phyloP scores from a whole-genome alignment of 2,888 invertebrate genomes.

The Euplexia lucipara region DNA sequence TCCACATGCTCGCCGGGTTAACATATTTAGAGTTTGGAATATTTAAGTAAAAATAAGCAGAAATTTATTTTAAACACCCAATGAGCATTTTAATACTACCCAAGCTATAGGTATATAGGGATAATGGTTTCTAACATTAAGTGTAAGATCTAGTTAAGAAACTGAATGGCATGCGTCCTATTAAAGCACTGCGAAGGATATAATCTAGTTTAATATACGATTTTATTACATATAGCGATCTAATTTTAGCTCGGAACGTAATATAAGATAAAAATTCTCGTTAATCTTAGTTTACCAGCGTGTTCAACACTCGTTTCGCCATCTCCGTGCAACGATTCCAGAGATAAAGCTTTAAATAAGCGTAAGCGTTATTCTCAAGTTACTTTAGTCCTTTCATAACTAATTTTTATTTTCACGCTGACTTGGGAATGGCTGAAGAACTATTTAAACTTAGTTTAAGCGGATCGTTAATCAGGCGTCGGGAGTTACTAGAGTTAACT shows the following conservation, averaged over 20 bases:
- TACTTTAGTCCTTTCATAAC: constrained; percentile 58
- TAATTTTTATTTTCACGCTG: constrained; percentile 55
- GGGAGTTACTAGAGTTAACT: constrained; percentile 43
- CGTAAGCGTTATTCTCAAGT: constrained; percentile 39
- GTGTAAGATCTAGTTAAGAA: constrained; percentile 14
- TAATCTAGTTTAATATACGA: constrained; percentile 33
- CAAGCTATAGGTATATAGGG: not conserved
- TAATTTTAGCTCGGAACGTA: constrained; percentile 15
- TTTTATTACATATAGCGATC: constrained; percentile 21
- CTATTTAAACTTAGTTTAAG: constrained; percentile 47
- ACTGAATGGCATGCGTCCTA: constrained; percentile 1
- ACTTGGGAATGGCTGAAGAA: constrained; percentile 50
- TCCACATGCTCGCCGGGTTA: no score
- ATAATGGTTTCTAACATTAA: constrained; percentile 7
- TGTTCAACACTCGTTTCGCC: constrained; percentile 53
- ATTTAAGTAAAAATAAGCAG: not conserved
- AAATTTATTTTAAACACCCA: not conserved
- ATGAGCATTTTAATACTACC: not conserved
- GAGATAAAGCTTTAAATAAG: constrained; percentile 51
- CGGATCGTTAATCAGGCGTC: constrained; percentile 41
- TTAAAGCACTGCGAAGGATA: constrained; percentile 3
- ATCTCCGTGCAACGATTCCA: constrained; percentile 23
- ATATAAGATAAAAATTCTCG: constrained; percentile 47
- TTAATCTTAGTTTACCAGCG: constrained; percentile 38
- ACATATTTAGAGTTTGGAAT: no score